These are phyloP conservation scores for Xylocampa areola DNA, from an alignment of 2,888 invertebrate genomes.

Conservation along the genomic window DNA sequence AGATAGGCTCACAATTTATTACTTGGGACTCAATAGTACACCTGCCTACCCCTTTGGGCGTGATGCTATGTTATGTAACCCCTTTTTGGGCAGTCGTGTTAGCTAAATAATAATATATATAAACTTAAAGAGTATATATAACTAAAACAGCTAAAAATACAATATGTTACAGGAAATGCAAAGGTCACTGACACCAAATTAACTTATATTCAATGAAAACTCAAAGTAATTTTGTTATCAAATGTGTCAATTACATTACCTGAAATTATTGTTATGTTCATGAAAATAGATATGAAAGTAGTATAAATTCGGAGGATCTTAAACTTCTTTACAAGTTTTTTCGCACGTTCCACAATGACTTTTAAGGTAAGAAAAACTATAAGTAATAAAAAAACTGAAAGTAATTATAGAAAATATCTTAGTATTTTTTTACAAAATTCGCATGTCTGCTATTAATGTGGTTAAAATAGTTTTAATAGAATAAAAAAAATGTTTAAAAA, in stretches of 20 bases:
- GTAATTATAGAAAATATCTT: neutral
- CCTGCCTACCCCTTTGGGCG: too few species aligned
- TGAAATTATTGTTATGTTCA: constrained; percentile 48
- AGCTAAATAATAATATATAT: neutral
- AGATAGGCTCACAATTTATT: too few species aligned
- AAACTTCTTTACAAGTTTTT: constrained; percentile 4
- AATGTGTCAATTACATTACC: constrained; percentile 40
- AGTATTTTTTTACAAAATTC: neutral
- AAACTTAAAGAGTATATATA: too few species aligned
- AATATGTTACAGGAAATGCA: constrained; percentile 27
- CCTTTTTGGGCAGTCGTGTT: neutral
- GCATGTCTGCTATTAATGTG: too few species aligned
- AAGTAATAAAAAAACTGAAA: too few species aligned
- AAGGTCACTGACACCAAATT: constrained; percentile 39
- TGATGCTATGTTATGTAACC: too few species aligned
- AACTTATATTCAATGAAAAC: constrained; percentile 33
- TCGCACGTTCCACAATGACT: constrained; percentile 41
- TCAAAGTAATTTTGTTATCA: constrained; percentile 50
- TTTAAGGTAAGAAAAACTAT: constrained; percentile 54
- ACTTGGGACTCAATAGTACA: too few species aligned
- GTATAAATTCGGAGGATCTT: constrained; percentile 54
- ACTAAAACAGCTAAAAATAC: too few species aligned
- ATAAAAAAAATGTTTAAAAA: too few species aligned
- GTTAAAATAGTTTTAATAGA: too few species aligned
- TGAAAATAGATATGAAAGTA: constrained; percentile 49